Conservation (phyloP, 2,797 vertebrate genomes). For the Argyrosomus regius region DNA sequence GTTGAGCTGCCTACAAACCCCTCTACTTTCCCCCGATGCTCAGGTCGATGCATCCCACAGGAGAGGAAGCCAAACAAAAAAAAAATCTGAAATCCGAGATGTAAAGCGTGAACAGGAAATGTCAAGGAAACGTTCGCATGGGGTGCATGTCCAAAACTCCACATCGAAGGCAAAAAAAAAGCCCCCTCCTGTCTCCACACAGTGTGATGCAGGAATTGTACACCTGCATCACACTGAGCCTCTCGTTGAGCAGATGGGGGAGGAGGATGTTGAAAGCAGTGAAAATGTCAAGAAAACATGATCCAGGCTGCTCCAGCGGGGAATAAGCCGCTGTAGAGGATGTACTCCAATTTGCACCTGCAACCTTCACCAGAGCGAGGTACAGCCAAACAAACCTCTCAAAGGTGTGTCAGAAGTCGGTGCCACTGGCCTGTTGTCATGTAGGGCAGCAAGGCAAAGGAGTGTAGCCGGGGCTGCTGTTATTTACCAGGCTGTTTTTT, state of each 20-base stretch:
- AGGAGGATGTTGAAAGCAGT: constrained; percentile 41
- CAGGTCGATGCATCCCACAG: constrained; percentile 52
- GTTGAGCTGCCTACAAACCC: constrained; percentile 51
- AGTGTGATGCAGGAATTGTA: constrained; percentile 51
- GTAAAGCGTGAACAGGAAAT: constrained; percentile 55
- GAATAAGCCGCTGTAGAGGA: constrained; percentile 55
- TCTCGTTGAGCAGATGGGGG: constrained; percentile 30
- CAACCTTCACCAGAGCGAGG: constrained; percentile 52
- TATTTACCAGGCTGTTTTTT: constrained; percentile 35
- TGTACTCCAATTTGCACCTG: constrained; percentile 65
- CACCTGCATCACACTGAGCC: constrained; percentile 51
- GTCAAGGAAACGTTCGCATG: constrained; percentile 50
- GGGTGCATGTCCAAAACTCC: constrained; percentile 51
- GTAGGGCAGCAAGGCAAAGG: constrained; percentile 14
- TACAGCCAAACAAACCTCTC: constrained; percentile 47
- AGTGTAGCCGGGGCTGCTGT: not conserved
- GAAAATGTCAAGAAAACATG: constrained; percentile 68
- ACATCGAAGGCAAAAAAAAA: not conserved
- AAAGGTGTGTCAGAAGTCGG: constrained; percentile 5
- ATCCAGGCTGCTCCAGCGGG: constrained; percentile 52
- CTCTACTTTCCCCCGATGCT: constrained; percentile 44
- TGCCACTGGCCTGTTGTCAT: constrained; percentile 38
- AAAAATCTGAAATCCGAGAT: constrained; percentile 55
- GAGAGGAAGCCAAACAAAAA: constrained; percentile 46
- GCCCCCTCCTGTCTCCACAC: not conserved